Evolutionary conservation across 2,888 invertebrate species (phyloP), one percentile per base, ranked within the genome.

Genomic region (Mythimna ferrago): DNA sequence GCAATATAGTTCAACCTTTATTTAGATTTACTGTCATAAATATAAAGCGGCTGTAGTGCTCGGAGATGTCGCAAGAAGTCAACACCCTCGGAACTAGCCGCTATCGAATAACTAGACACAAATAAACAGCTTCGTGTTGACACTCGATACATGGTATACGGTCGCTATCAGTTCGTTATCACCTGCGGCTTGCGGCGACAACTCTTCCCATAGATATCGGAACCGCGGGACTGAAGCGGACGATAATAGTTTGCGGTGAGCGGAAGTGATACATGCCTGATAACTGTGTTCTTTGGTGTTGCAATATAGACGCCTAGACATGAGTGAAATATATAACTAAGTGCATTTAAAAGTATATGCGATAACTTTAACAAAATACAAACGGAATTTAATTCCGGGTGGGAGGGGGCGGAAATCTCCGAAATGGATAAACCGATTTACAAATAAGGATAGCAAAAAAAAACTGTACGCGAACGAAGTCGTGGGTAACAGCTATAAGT

Each of bases 91-190:
- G 7, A 53, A 41, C n/a, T 26, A 26, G 16, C 19, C 11, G 21
- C 58, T 70, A 70, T 48, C 35, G 6, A 69, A 53, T 10, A 35
- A 4, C 6, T 44, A 35, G 2, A n/a, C 32, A 14, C 53, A 14
- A 56, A 54, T 78, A 4, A 32, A 57, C 11, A 66, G 21, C 16
- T 14, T 4, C 1, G 10, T 58, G 58, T 35, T 19, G 58, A n/a
- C 58, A 58, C 19, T 6, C 9, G 4, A 3, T 21, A 21, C 38
- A 62, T 19, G 9, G 19, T 48, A 76, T 64, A 66, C 19, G 16
- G 44, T 48, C 32, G 16, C 53, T 80, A 80, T 82, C 82, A 11
- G 57, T 68, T 14, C 64, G 48, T 82, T 81, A 81, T 81, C 81
- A 68, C 58, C 64, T 54, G 81, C 56, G 81, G 81, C 68, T 16